Evolutionary conservation across 2,888 invertebrate species (phyloP).

Genomic region (Pachymerium ferrugineum): DNA sequence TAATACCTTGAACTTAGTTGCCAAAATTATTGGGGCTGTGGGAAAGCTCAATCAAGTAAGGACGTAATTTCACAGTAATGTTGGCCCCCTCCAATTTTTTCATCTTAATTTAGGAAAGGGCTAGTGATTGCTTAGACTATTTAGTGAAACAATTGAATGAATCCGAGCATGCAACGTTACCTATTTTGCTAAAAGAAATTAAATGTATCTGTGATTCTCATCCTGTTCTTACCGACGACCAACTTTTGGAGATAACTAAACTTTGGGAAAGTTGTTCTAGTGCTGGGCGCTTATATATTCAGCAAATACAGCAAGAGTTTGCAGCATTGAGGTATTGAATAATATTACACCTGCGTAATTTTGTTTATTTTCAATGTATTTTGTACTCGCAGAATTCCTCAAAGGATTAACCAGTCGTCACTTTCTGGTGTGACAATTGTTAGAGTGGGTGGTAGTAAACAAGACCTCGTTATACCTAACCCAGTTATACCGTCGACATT

Average conservation of each 20-base stretch:
- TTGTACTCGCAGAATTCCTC: constrained; percentile 35
- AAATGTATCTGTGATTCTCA: constrained; percentile 72
- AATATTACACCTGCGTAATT: neutral
- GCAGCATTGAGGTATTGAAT: constrained; percentile 39
- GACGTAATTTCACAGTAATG: neutral
- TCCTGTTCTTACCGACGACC: constrained; percentile 73
- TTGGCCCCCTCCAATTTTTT: constrained; percentile 32
- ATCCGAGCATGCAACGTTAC: constrained; percentile 67
- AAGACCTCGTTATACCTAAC: constrained; percentile 36
- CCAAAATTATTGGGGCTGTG: constrained; percentile 51
- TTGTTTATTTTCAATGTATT: neutral
- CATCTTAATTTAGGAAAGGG: constrained; percentile 59
- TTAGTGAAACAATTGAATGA: constrained; percentile 67
- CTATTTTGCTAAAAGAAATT: constrained; percentile 70
- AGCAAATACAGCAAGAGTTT: constrained; percentile 47
- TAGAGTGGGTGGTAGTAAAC: constrained; percentile 58
- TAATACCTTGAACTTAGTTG: constrained; percentile 57
- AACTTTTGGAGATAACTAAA: constrained; percentile 66
- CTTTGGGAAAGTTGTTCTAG: constrained; percentile 49
- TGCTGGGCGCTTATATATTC: constrained; percentile 47
- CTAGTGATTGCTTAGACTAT: constrained; percentile 74
- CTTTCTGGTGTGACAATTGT: constrained; percentile 74
- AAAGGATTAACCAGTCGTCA: constrained; percentile 61
- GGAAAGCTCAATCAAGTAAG: constrained; percentile 47
- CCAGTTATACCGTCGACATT: constrained; percentile 48